Conservation (phyloP, 2,888 invertebrate species). For the Aelia acuminata region DNA sequence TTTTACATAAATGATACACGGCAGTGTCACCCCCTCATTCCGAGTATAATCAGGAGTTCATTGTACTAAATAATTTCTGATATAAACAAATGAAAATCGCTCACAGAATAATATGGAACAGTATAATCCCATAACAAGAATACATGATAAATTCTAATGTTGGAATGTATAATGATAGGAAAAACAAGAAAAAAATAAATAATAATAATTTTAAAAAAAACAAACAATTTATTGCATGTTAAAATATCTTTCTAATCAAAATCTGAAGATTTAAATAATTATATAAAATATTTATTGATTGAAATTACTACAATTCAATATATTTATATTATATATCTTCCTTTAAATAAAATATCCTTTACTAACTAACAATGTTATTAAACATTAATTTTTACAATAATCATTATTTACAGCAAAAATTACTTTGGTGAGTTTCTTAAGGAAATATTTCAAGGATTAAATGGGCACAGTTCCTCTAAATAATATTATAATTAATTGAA, state of each 20-base stretch:
- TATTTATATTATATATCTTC: slow-evolving; percentile 27
- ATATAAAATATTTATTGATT: not conserved
- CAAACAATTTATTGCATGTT: not conserved
- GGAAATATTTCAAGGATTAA: slow-evolving; percentile 39
- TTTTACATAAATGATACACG: no score
- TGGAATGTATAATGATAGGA: slow-evolving; percentile 35
- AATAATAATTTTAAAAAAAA: not conserved
- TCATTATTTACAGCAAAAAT: slow-evolving; percentile 41
- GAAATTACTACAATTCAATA: not conserved
- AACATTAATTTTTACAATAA: slow-evolving; percentile 40
- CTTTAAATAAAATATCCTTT: slow-evolving; percentile 27
- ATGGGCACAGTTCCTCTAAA: not conserved
- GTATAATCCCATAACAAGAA: not conserved
- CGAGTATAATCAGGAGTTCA: no score
- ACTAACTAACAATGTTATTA: slow-evolving; percentile 27
- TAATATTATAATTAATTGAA: not conserved
- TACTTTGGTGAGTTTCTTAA: slow-evolving; percentile 26
- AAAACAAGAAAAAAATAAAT: not conserved
- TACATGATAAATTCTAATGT: not conserved
- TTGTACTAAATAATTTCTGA: not conserved
- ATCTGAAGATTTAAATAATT: not conserved
- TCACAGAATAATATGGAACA: not conserved
- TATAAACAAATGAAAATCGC: not conserved
- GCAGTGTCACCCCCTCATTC: no score
- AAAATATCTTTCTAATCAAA: slow-evolving; percentile 24